Base-by-base conservation (phyloP, 1,140 invertebrate genomes). In the Thaumatotibia leucotreta region DNA sequence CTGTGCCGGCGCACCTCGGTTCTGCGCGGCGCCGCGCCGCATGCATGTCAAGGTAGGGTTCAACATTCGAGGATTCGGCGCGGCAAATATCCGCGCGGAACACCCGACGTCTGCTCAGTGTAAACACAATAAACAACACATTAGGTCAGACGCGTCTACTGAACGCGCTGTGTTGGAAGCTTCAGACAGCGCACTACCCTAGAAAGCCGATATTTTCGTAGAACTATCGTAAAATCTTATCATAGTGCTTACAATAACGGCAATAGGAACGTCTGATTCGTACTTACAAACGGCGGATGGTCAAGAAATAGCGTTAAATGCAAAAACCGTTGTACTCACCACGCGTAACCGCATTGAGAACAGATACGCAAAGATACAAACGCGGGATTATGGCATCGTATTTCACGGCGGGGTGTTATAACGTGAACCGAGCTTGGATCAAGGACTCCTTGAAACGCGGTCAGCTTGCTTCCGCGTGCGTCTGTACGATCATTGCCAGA, bases 31-130 rank as follows among this genome's bases (percentile, higher is more conserved):
- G 73, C 72, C 75, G 75, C 75, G 83, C 82, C 82, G 80, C 86
- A 89, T 88, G 68, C 87, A 83, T 88, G 84, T 90, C 88, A 88
- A 88, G 88, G 88, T 90, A 86, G 86, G 84, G 86, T 90, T 90
- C 88, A 88, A 89, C 73, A 89, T 85, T 88, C 87, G 87, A 88
- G 81, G 81, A 87, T 88, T 84, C 79, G 72, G 81, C 83, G 74
- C 73, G 75, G 74, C 64, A 72, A 83, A 85, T 77, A 82, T 75
- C 64, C 72, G 71, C 77, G 75, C 70, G 74, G 79, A 79, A 84
- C 76, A 82, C 70, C 71, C 80, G 68, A 77, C 70, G 69, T 84
- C 77, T 84, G 81, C 68, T 81, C 79, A 79, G 75, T 82, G 75
- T 79, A 78, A 83, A 82, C 70, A 76, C 50, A 77, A 78, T 74